A percentile compares a stretch with the other conserved stretches of the same genome.
These are phyloP conservation scores for Pyrrhia umbra DNA, from an alignment of 2,888 invertebrate species.

Conservation along the genomic window DNA sequence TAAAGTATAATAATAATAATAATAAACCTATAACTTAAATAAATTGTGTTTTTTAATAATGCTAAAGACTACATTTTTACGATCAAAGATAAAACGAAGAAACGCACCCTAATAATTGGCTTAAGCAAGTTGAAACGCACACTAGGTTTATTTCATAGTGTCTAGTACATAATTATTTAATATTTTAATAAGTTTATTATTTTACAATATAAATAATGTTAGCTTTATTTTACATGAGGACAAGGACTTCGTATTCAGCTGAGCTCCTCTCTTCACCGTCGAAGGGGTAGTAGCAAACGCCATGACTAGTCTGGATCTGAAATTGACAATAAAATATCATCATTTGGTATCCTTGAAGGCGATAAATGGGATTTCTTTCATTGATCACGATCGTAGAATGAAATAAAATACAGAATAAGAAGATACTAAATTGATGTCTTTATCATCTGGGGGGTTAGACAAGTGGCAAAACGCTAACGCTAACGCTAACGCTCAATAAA, in stretches of 20 bases:
- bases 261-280: constrained; percentile 92
- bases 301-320: constrained; percentile 92
- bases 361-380: background rate
- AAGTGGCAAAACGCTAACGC: no score
- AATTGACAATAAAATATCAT: constrained; percentile 58
- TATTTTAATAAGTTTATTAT: constrained; percentile 17
- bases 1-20: no score
- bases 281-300: constrained; percentile 91
- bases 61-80: no score
- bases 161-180: constrained; percentile 11
- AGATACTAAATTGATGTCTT: no score
- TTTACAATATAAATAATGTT: constrained; percentile 41
- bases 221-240: constrained; percentile 77
- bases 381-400: background rate
- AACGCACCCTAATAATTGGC: background rate
- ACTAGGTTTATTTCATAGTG: background rate
- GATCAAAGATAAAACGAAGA: background rate
- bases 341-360: background rate
- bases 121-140: background rate
- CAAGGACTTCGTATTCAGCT: constrained; percentile 92
- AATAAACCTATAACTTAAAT: no score
- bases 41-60: no score
- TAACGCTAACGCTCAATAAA: no score
- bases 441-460: no score
- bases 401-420: no score